Evolutionary conservation across 2,797 vertebrate species (phyloP).

Genomic region (Morus bassanus): DNA sequence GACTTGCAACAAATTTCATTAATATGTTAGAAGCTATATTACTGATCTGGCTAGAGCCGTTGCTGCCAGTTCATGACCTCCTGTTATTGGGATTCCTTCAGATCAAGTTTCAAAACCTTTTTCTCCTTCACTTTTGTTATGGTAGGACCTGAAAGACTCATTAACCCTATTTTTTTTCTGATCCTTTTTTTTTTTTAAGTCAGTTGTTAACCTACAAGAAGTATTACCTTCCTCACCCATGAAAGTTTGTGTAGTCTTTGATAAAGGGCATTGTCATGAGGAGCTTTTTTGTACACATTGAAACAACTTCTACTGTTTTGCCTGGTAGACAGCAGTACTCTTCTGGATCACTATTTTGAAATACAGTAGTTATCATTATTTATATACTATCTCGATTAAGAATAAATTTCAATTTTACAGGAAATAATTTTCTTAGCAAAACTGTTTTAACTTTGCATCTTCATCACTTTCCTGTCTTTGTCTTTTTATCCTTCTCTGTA

Average conservation of each 20-base stretch:
- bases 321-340: background rate
- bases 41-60: background rate
- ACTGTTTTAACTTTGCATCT: background rate
- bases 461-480: background rate
- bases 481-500: background rate
- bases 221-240: background rate
- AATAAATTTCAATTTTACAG: background rate
- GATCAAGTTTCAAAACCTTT: background rate
- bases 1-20: background rate
- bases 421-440: background rate
- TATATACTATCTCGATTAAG: background rate
- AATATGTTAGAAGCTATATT: background rate
- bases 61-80: background rate
- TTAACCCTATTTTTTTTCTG: background rate
- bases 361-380: background rate
- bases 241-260: background rate
- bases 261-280: background rate
- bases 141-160: background rate
- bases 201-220: background rate
- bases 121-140: background rate
- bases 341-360: background rate
- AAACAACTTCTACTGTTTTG: background rate
- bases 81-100: background rate
- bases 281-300: fast-evolving
- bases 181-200: background rate